A percentile compares a stretch with the other conserved stretches of the same genome.
Conservation (phyloP, 1,140 invertebrate species). For the Antheraea pernyi region DNA sequence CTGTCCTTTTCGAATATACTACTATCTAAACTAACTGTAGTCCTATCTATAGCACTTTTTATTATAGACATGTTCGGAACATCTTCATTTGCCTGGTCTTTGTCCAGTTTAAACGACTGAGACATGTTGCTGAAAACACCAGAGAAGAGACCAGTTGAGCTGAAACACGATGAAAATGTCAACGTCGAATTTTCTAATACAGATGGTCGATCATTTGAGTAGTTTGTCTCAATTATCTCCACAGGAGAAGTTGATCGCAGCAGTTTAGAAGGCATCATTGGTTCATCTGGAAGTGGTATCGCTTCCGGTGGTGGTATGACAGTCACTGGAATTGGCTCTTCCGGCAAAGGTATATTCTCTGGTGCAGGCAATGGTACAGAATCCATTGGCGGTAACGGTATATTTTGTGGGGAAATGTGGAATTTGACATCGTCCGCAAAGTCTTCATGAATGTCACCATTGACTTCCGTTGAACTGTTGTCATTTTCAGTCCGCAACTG, state of each 20-base stretch:
- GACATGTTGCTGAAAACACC: slow-evolving; percentile 71
- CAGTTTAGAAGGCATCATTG: slow-evolving; percentile 39
- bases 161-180: slow-evolving; percentile 62
- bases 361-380: slow-evolving; percentile 58
- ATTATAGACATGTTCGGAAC: slow-evolving; percentile 76
- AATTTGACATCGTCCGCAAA: slow-evolving; percentile 46
- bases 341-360: slow-evolving; percentile 65
- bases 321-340: slow-evolving; percentile 53
- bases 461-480: slow-evolving; percentile 54
- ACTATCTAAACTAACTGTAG: slow-evolving; percentile 68
- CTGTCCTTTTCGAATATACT: slow-evolving; percentile 68
- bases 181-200: slow-evolving; percentile 45
- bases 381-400: slow-evolving; percentile 64
- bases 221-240: slow-evolving; percentile 36
- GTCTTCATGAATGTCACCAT: slow-evolving; percentile 50
- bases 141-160: slow-evolving; percentile 67
- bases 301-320: slow-evolving; percentile 52
- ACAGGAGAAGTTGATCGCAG: slow-evolving; percentile 22
- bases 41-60: slow-evolving; percentile 77
- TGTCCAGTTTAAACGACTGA: slow-evolving; percentile 51
- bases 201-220: slow-evolving; percentile 36
- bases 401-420: slow-evolving; percentile 63
- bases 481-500: slow-evolving; percentile 68
- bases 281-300: slow-evolving; percentile 61
- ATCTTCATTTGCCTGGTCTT: slow-evolving; percentile 51